phyloP scores from a whole-genome alignment of 92 coral and sea anemone genomes.

The Micromussa lordhowensis region DNA sequence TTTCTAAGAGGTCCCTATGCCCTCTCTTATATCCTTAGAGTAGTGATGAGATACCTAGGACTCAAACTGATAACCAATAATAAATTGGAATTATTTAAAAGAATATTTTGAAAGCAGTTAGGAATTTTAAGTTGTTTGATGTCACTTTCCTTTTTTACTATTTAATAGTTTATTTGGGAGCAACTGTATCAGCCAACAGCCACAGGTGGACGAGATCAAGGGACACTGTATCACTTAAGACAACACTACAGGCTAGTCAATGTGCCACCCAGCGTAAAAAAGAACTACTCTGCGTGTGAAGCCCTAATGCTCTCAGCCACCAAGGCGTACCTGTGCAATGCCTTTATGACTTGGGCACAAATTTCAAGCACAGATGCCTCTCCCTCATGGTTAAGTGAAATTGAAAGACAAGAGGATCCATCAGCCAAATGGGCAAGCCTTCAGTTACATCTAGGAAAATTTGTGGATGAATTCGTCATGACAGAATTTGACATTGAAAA shows the following conservation, averaged over 20 bases:
- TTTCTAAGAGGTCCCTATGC: too few species aligned
- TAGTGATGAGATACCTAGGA: too few species aligned
- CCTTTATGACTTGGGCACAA: conserved; percentile 69
- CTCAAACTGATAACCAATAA: too few species aligned
- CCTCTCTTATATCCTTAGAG: too few species aligned
- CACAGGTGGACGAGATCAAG: conserved; percentile 53
- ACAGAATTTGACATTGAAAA: conserved; percentile 36
- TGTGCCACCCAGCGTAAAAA: conserved; percentile 64
- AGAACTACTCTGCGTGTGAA: conserved; percentile 64
- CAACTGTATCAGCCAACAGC: conserved; percentile 49
- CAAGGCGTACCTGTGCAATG: conserved; percentile 68
- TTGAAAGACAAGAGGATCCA: not conserved
- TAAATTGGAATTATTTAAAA: too few species aligned
- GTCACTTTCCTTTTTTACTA: not conserved
- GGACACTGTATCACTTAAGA: conserved; percentile 70
- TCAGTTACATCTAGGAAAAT: conserved; percentile 1
- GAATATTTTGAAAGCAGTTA: too few species aligned
- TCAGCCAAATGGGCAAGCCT: conserved; percentile 11
- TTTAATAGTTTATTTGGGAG: conserved; percentile 51
- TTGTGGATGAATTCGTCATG: conserved; percentile 30
- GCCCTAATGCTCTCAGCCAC: conserved; percentile 70
- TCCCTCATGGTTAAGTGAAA: conserved; percentile 30
- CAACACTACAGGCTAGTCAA: conserved; percentile 64
- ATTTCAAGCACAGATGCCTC: conserved; percentile 25
- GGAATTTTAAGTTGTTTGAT: too few species aligned